A percentile compares a stretch with the other conserved stretches of the same genome.
Evolutionary conservation across 2,113 vertebrate genomes (phyloP).

Genomic region (Urocolius indicus): DNA sequence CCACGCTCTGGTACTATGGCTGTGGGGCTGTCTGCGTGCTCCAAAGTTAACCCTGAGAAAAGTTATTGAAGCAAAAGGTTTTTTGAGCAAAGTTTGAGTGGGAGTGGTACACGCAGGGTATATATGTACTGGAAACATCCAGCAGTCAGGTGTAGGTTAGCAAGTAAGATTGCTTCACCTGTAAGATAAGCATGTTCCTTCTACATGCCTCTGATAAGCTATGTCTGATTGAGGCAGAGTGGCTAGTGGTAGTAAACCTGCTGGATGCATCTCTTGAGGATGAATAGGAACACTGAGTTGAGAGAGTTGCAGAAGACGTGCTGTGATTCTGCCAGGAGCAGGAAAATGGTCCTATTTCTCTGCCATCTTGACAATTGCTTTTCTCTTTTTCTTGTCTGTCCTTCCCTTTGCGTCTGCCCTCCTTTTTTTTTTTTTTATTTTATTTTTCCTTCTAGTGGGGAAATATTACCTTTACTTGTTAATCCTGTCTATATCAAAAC

Average conservation of each 20-base stretch:
- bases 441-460: constrained; percentile 72
- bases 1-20: neutral
- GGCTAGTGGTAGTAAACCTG: neutral
- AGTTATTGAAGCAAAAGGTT: neutral
- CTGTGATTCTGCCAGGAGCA: constrained; percentile 21
- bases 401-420: constrained; percentile 70
- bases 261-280: neutral
- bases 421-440: constrained; percentile 55
- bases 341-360: constrained; percentile 58
- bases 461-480: constrained; percentile 83
- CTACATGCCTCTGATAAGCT: neutral
- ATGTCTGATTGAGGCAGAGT: neutral
- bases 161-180: neutral
- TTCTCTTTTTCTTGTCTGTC: constrained; percentile 69
- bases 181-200: neutral
- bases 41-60: neutral
- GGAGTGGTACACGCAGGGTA: neutral
- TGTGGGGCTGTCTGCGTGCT: neutral
- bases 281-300: neutral
- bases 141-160: neutral
- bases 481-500: constrained; percentile 87
- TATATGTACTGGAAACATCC: neutral
- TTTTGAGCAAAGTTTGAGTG: neutral
- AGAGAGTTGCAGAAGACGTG: neutral
- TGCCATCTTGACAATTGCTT: constrained; percentile 71